These are phyloP conservation scores for Brachyistius frenatus DNA, from an alignment of 2,113 vertebrate genomes.

Conservation along the genomic window DNA sequence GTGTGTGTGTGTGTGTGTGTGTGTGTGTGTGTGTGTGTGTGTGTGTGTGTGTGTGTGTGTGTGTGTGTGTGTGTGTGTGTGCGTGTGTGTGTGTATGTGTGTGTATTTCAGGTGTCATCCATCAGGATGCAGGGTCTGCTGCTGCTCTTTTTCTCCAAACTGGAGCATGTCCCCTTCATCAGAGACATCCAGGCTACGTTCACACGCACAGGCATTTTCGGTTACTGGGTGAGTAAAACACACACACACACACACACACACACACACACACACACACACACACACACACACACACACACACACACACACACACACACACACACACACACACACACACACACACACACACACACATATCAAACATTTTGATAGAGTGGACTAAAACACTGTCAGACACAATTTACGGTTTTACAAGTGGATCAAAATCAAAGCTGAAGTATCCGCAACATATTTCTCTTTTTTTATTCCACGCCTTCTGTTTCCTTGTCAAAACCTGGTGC, in stretches of 20 bases:
- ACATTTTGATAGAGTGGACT: too few species aligned
- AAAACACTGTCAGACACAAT: too few species aligned
- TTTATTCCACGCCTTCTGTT: too few species aligned
- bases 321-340: not conserved
- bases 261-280: not conserved
- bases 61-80: too few species aligned
- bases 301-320: not conserved
- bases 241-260: not conserved
- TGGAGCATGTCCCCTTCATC: constrained; percentile 90
- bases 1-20: not conserved
- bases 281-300: not conserved
- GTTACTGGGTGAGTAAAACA: constrained; percentile 91
- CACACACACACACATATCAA: not conserved
- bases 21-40: not conserved
- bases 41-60: too few species aligned
- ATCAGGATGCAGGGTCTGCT: constrained; percentile 96
- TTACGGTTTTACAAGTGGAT: too few species aligned
- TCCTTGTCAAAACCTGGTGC: too few species aligned
- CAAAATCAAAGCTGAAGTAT: too few species aligned
- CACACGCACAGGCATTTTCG: constrained; percentile 92
- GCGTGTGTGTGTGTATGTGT: not conserved
- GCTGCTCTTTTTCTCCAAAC: constrained; percentile 90
- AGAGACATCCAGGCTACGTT: constrained; percentile 88
- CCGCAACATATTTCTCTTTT: too few species aligned
- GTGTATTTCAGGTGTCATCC: constrained; percentile 87